Percentiles rank a stretch among this genome's conserved stretches.
phyloP scores from a whole-genome alignment of 2,797 vertebrate genomes.

The Erethizon dorsatum region DNA sequence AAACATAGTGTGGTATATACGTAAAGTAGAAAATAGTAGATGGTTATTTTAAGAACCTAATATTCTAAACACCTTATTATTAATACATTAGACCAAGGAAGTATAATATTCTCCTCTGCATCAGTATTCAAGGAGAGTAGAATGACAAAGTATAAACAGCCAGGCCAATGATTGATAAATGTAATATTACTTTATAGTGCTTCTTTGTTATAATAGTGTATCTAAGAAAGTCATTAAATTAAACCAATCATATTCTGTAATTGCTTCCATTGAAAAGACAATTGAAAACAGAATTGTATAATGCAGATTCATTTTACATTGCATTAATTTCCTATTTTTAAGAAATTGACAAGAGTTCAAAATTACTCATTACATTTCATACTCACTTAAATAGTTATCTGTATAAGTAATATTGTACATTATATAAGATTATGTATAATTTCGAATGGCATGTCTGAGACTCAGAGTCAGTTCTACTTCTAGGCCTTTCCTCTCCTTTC shows the following conservation, averaged over 20 bases:
- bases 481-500: not conserved
- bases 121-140: not conserved
- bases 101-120: not conserved
- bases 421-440: constrained; percentile 8
- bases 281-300: constrained; percentile 56
- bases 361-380: constrained; percentile 58
- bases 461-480: not conserved
- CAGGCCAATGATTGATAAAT: constrained; percentile 58
- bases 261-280: constrained; percentile 37
- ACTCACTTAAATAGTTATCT: constrained; percentile 34
- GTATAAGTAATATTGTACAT: not conserved
- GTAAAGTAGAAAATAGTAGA: not conserved
- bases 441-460: not conserved
- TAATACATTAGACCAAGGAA: not conserved
- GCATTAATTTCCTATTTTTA: constrained; percentile 59
- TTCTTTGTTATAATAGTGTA: constrained; percentile 1
- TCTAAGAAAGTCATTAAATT: constrained; percentile 68
- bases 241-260: constrained; percentile 62
- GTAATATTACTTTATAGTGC: not conserved
- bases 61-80: not conserved
- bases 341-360: constrained; percentile 45
- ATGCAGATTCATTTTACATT: constrained; percentile 55
- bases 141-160: constrained; percentile 43
- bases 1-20: not conserved
- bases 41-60: not conserved